Evolutionary conservation across 2,797 vertebrate genomes (phyloP).

Genomic region (Moxostoma hubbsi): DNA sequence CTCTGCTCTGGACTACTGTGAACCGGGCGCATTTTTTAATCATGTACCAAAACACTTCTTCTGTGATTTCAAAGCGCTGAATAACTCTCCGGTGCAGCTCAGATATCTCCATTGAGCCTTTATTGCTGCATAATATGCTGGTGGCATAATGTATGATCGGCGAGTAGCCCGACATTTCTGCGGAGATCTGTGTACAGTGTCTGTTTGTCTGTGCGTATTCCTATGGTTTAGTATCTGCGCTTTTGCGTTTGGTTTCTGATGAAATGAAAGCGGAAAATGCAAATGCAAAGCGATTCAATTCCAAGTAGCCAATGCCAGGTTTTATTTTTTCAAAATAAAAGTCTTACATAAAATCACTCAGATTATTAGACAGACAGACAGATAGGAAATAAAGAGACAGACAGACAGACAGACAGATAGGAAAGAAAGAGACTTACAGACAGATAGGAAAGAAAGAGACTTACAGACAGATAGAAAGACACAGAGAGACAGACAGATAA

Average conservation of each 20-base stretch:
- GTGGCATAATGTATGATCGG: constrained; percentile 67
- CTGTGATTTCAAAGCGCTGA: constrained; percentile 57
- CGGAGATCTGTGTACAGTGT: neutral
- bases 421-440: too few species aligned
- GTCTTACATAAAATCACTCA: neutral
- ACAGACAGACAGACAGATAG: too few species aligned
- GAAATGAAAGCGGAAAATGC: constrained; percentile 40
- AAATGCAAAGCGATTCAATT: too few species aligned
- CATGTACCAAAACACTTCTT: constrained; percentile 63
- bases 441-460: too few species aligned
- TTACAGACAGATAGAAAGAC: too few species aligned
- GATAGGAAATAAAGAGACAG: too few species aligned
- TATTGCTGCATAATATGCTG: constrained; percentile 63
- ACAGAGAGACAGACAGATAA: too few species aligned
- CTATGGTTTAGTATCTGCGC: neutral
- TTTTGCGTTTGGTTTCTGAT: constrained; percentile 2
- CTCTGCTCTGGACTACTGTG: constrained; percentile 56
- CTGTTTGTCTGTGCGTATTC: neutral
- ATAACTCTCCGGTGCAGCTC: constrained; percentile 64
- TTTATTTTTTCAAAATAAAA: constrained; percentile 35
- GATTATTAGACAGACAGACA: too few species aligned
- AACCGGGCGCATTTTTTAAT: constrained; percentile 68
- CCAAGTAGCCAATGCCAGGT: neutral
- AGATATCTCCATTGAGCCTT: constrained; percentile 65
- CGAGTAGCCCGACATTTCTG: constrained; percentile 61